phyloP scores from a whole-genome alignment of 2,797 vertebrate species.

The Myiotriccus ornatus region DNA sequence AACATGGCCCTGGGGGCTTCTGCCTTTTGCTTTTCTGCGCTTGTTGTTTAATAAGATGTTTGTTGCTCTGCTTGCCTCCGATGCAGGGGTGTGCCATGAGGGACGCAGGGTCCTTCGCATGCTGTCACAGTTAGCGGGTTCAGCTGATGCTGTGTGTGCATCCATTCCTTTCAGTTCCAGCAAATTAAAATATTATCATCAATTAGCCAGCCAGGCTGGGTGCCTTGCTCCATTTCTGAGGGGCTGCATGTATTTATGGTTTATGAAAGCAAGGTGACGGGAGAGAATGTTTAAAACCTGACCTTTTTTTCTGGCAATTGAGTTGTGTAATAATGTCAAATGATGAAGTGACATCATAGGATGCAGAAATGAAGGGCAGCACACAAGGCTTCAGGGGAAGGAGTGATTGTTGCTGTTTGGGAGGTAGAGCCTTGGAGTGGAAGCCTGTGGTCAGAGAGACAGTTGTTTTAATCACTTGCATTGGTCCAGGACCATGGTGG shows the following conservation, averaged over 20 bases:
- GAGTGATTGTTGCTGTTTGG: background rate
- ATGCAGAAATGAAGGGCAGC: background rate
- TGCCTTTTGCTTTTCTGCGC: constrained; percentile 66
- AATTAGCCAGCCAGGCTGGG: constrained; percentile 22
- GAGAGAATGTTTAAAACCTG: background rate
- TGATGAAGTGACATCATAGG: background rate
- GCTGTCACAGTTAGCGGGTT: constrained; percentile 39
- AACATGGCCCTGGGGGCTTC: constrained; percentile 74
- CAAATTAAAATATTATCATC: constrained; percentile 56
- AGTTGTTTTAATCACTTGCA: background rate
- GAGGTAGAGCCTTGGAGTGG: background rate
- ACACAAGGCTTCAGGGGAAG: background rate
- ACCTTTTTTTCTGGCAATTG: background rate
- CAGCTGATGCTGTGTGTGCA: constrained; percentile 26
- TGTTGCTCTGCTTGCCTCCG: constrained; percentile 60
- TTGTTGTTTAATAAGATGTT: constrained; percentile 78
- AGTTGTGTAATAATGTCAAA: background rate
- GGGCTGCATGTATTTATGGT: background rate
- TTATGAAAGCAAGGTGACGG: background rate
- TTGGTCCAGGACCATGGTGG: background rate
- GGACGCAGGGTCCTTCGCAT: constrained; percentile 43
- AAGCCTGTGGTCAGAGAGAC: background rate
- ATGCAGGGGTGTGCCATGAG: constrained; percentile 55
- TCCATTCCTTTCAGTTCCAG: constrained; percentile 4
- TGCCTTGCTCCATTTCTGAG: background rate